Conservation (phyloP, 2,797 vertebrate genomes). For the Tokudaia tokunoshimensis region DNA sequence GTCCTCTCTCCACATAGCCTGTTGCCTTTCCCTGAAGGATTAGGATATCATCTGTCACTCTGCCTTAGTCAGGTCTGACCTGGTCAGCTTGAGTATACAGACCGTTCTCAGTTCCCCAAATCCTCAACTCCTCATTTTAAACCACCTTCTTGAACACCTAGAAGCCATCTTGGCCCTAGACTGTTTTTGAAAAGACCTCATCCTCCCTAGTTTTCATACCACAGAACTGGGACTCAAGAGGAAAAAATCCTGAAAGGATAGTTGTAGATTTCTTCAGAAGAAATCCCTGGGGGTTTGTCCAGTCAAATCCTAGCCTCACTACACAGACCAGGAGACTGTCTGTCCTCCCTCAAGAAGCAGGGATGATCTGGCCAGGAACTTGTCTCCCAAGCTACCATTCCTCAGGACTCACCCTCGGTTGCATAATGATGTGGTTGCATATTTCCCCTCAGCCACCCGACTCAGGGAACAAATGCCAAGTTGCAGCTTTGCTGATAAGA, state of each 20-base stretch:
- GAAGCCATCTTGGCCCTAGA: background rate
- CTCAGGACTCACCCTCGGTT: slow-evolving; percentile 79
- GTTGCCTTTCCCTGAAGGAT: background rate
- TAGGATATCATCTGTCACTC: background rate
- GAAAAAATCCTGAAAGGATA: background rate
- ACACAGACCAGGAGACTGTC: background rate
- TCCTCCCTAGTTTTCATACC: background rate
- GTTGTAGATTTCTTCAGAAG: background rate
- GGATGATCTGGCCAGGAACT: slow-evolving; percentile 74
- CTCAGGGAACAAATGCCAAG: slow-evolving; percentile 83
- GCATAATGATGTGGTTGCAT: slow-evolving; percentile 85
- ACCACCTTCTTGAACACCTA: background rate
- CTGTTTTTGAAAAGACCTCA: background rate
- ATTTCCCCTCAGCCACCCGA: slow-evolving; percentile 83
- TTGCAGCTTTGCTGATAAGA: slow-evolving; percentile 87
- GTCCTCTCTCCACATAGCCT: background rate
- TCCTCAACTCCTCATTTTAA: background rate
- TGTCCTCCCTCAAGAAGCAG: slow-evolving; percentile 59
- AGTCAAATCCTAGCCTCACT: background rate
- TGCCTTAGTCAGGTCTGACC: background rate
- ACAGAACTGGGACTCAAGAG: background rate
- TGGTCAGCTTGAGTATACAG: background rate
- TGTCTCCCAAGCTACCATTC: slow-evolving; percentile 70
- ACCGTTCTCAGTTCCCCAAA: background rate
- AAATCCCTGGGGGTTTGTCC: background rate